phyloP scores from a whole-genome alignment of 2,797 vertebrate species.

The Hippocampus kuda region DNA sequence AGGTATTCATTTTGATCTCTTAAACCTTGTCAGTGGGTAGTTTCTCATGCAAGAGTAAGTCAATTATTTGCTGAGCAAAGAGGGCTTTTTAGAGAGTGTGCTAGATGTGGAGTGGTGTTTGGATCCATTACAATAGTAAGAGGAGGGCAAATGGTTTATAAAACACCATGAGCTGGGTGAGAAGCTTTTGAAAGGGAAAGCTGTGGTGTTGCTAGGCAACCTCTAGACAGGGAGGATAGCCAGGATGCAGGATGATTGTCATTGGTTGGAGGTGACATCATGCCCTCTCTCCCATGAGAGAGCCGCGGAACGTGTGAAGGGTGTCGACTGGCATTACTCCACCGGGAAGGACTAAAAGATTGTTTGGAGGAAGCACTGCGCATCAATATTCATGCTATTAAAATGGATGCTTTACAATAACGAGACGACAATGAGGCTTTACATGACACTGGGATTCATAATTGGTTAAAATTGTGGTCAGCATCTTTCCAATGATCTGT shows the following conservation, averaged over 20 bases:
- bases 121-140: slow-evolving; percentile 58
- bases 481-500: slow-evolving; percentile 17
- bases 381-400: slow-evolving; percentile 7
- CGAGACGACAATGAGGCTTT: slow-evolving; percentile 26
- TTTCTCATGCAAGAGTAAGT: neutral
- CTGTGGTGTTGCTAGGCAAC: slow-evolving; percentile 70
- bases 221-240: slow-evolving; percentile 53
- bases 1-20: neutral
- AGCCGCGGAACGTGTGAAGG: slow-evolving; percentile 62
- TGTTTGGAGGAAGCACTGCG: slow-evolving; percentile 28
- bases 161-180: slow-evolving; percentile 37
- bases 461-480: slow-evolving; percentile 10
- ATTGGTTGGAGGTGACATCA: slow-evolving; percentile 76
- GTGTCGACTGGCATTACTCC: slow-evolving; percentile 48
- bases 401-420: slow-evolving; percentile 39
- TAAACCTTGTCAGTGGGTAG: neutral
- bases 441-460: slow-evolving; percentile 38
- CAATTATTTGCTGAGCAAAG: slow-evolving; percentile 1
- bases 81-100: slow-evolving; percentile 4
- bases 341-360: slow-evolving; percentile 38
- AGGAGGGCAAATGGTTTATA: slow-evolving; percentile 56
- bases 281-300: slow-evolving; percentile 45
- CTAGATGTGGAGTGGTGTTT: slow-evolving; percentile 37
- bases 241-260: slow-evolving; percentile 66
- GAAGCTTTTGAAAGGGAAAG: slow-evolving; percentile 50